Base-by-base conservation (phyloP, 2,797 vertebrate species). In the Lutjanus argentimaculatus region DNA sequence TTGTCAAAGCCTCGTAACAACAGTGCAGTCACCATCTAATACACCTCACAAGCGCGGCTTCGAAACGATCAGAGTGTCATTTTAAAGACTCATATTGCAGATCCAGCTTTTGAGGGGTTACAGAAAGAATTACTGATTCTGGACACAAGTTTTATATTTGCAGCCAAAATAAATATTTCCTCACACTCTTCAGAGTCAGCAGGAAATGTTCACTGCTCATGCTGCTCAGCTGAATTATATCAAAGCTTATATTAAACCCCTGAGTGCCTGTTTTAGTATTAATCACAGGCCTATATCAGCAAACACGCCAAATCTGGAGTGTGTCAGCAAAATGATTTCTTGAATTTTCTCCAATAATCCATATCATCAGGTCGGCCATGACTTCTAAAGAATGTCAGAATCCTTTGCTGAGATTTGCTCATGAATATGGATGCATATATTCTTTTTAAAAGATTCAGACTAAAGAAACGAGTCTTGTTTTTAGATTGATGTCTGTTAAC, bases 211-310 rank as follows among this genome's bases (percentile, higher is more conserved):
- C 10, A 14, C 68, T 62, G 56, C 48, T 83, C 3, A 36, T 67
- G 46, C 69, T 19, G 51, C 55, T 45, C 45, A 30, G 46, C 21
- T 72, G 8, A 83, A 83, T 83, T 74, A 63, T 75, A 72, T 64
- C 55, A 48, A 21, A 48, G 59, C n/a, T 56, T 51, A 36, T 16
- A 22, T 46, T 70, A 64, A 36, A 57, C 51, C 19, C 11, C 21
- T 8, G 36, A 55, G 17, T 45, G 13, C 5, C n/a, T 79, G 21
- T 52, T 73, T 67, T 17, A 22, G 3, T 14, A 10, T 52, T 22
- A 65, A 43, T 55, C 19, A 55, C 0, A 6, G 49, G 7, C 36
- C 16, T 8, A 40, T 22, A 53, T 52, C 46, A 52, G 15, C 8
- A 79, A 53, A 72, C 13, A 42, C 30, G 30, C 30, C 30, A 1